Evolutionary conservation across 2,113 vertebrate genomes (phyloP), one percentile per base, ranked within the genome.

Genomic region (Ia io): DNA sequence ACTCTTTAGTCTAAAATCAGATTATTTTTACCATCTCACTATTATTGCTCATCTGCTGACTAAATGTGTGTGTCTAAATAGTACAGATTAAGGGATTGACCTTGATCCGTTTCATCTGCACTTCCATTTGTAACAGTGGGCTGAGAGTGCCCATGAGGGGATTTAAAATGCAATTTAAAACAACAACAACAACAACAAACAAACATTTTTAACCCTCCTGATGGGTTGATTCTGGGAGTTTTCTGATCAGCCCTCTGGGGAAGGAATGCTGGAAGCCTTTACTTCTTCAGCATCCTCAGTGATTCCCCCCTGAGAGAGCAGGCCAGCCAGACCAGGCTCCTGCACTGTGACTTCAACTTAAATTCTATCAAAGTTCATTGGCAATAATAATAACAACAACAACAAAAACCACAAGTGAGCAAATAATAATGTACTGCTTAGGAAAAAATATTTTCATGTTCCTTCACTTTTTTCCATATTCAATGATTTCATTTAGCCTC

Each of bases 11-110:
- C 73, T 17, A 11, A 53, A 28, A 49, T 73, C 28, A 65, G 42
- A 67, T 88, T 80, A 49, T 78, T 91, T 77, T 79, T 47, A 53
- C 70, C 85, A 49, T 88, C 78, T 93, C 61, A 12, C 44, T 90
- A 2, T 35, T 49, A 23, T 22, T 40, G 65, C 2, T 88, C 35
- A 17, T 47, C 51, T 73, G 94, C 77, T 35, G 65, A 84, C 42
- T 51, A 77, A 82, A 88, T 51, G 73, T 84, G n/a, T 69, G n/a
- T 79, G 17, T 79, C 56, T 85, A 70, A 92, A 69, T 35, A 30
- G 35, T 61, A 13, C 17, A 65, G 49, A 65, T 83, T 53, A 74
- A 92, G 42, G 59, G 77, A 84, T 3, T 85, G 67, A 91, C 84
- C 85, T 67, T 28, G 25, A 82, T 9, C 42, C 13, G 74, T 77